Evolutionary conservation across 2,888 invertebrate species (phyloP).

Genomic region (Dryomyza anilis): DNA sequence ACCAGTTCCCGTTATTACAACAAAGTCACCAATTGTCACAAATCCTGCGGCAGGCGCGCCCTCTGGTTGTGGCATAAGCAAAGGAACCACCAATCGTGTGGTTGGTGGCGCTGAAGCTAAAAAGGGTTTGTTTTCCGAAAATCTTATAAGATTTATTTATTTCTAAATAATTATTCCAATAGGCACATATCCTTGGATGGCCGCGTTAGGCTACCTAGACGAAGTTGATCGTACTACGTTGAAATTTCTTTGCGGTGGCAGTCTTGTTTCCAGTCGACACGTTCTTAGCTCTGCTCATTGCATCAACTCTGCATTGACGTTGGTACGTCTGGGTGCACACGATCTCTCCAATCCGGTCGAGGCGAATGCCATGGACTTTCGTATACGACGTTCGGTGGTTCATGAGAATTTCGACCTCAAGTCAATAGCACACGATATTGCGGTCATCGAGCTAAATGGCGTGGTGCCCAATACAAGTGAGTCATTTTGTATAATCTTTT

Average conservation of each 20-base stretch:
- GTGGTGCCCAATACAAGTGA: conserved; percentile 47
- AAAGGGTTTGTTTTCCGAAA: conserved; percentile 46
- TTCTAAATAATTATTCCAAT: background rate
- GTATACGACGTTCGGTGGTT: conserved; percentile 66
- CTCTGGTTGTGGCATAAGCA: conserved; percentile 64
- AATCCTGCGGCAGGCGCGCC: background rate
- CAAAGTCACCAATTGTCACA: background rate
- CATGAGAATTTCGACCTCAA: conserved; percentile 73
- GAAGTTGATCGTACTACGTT: conserved; percentile 57
- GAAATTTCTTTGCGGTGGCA: conserved; percentile 75
- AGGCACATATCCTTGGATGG: conserved; percentile 85
- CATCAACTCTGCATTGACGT: conserved; percentile 50
- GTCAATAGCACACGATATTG: conserved; percentile 77
- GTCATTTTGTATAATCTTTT: no score
- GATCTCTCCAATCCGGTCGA: conserved; percentile 65
- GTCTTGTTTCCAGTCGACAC: conserved; percentile 70
- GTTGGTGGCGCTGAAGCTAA: conserved; percentile 63
- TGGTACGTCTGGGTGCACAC: conserved; percentile 79
- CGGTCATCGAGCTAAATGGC: conserved; percentile 68
- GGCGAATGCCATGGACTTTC: conserved; percentile 68
- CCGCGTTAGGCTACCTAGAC: conserved; percentile 70
- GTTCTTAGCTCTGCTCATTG: conserved; percentile 74
- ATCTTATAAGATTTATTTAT: no score
- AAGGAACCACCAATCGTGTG: conserved; percentile 60
- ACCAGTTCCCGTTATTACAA: background rate